phyloP scores from a whole-genome alignment of 37 sponge, comb jelly and placozoan genomes.

The Cladorhizidae sp. region DNA sequence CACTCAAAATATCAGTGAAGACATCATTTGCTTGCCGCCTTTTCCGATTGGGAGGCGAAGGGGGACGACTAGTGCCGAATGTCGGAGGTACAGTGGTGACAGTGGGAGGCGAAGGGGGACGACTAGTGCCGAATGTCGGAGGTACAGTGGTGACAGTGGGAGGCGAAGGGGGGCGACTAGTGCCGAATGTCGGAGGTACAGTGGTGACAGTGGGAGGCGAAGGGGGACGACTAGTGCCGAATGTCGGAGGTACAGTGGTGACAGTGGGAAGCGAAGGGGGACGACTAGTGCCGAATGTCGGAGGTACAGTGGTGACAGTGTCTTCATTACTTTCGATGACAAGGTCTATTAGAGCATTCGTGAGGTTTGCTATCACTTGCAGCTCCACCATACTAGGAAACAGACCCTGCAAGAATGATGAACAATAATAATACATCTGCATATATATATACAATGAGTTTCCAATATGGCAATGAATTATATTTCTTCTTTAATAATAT shows the following conservation, averaged over 20 bases:
- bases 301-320: neutral
- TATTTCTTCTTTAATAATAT: no score
- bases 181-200: neutral
- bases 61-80: neutral
- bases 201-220: neutral
- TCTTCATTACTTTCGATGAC: neutral
- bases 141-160: neutral
- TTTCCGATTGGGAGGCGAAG: neutral
- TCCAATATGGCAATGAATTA: no score
- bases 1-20: neutral
- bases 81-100: neutral
- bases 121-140: neutral
- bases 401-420: conserved; percentile 9
- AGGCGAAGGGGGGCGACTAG: no score
- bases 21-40: neutral
- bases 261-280: no score
- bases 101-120: no score
- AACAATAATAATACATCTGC: no score
- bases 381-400: neutral
- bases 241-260: no score
- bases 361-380: neutral
- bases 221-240: neutral
- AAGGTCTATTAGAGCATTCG: neutral
- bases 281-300: neutral
- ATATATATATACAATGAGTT: no score